phyloP scores from a whole-genome alignment of 2,888 invertebrate genomes.

The Leptopilina syphax region DNA sequence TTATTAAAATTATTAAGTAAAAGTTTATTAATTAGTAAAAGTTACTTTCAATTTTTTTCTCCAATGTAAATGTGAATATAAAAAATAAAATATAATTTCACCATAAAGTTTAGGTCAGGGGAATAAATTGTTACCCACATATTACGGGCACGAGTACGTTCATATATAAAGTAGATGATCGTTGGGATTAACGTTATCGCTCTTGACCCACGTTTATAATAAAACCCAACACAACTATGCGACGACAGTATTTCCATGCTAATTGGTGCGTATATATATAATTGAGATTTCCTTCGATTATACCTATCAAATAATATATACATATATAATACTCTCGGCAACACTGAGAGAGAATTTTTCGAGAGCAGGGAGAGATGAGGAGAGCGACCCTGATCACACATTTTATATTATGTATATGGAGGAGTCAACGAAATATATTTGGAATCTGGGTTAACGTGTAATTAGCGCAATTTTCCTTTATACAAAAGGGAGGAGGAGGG shows the following conservation, averaged over 20 bases:
- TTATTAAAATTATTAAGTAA: too few relatives aligned
- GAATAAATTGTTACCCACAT: constrained; percentile 55
- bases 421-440: constrained; percentile 8
- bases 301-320: constrained; percentile 18
- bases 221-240: constrained; percentile 43
- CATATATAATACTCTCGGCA: neutral
- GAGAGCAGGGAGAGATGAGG: too few relatives aligned
- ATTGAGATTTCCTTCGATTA: constrained; percentile 68
- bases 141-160: constrained; percentile 60
- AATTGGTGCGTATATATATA: constrained; percentile 37
- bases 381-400: neutral
- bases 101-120: constrained; percentile 43
- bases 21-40: too few relatives aligned
- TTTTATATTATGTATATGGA: neutral
- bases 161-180: constrained; percentile 43
- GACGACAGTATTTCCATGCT: constrained; percentile 50
- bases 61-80: neutral
- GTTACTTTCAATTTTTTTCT: too few relatives aligned
- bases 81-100: constrained; percentile 16
- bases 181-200: constrained; percentile 61
- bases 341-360: neutral
- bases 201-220: constrained; percentile 58
- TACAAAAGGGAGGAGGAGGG: too few relatives aligned
- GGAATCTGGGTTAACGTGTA: constrained; percentile 21
- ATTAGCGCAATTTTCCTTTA: constrained; percentile 7